Evolutionary conservation across 2,113 vertebrate genomes (phyloP).

Genomic region (Telmatochromis brachygnathus): DNA sequence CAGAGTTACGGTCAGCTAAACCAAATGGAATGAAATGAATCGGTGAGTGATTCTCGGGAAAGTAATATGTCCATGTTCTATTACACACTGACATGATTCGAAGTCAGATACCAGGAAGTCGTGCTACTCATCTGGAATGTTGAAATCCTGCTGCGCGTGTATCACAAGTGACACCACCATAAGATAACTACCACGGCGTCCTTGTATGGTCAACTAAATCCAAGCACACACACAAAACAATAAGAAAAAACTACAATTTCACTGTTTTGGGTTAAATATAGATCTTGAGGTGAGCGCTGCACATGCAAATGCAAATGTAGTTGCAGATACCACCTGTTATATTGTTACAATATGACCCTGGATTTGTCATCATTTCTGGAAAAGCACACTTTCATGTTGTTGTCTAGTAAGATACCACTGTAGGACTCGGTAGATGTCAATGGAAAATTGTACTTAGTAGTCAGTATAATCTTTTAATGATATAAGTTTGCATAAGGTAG

Average conservation of each 20-base stretch:
- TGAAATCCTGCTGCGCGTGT: not conserved
- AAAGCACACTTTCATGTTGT: not conserved
- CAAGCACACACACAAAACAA: not conserved
- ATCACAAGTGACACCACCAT: not conserved
- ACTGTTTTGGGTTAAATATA: not conserved
- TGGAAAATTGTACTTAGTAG: no score
- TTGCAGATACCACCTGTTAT: not conserved
- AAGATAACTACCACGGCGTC: not conserved
- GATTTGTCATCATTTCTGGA: not conserved
- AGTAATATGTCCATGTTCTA: constrained; percentile 42
- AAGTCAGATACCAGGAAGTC: constrained; percentile 10
- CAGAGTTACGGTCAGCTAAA: constrained; percentile 42
- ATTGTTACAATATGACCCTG: not conserved
- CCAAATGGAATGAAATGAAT: constrained; percentile 48
- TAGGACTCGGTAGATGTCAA: not conserved
- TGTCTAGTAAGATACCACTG: not conserved
- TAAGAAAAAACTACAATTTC: not conserved
- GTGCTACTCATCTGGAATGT: constrained; percentile 1
- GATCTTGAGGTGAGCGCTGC: not conserved
- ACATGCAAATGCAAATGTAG: not conserved
- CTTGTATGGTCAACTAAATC: not conserved
- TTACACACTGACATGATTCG: constrained; percentile 19
- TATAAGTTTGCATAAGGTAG: no score
- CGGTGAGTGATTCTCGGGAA: constrained; percentile 21
- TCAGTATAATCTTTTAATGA: no score